Base-by-base conservation (phyloP, 2,797 vertebrate genomes). In the Sebastes nivosus region DNA sequence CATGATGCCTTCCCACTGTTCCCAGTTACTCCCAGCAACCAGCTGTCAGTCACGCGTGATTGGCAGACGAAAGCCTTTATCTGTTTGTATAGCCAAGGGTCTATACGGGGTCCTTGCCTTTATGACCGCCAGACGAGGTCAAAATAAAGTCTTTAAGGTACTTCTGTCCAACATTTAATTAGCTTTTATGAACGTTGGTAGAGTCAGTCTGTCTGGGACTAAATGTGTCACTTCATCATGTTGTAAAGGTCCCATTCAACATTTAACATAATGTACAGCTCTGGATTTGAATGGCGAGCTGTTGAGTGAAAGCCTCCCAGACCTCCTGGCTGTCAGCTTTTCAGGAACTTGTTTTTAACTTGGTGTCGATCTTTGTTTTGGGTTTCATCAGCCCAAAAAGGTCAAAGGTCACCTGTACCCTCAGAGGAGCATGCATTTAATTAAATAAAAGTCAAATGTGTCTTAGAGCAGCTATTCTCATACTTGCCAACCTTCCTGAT, bases 1-100 rank as follows among this genome's bases (percentile, higher is more conserved):
- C 59, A 32, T 81, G 77, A 89, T 91, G 81, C 91, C 76, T 77
- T 74, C 81, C 68, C 38, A 69, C 60, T 83, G 89, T 92, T 93
- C 91, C 89, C 92, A 91, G 92, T 94, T 84, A 87, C 92, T 89
- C 81, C 42, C 79, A 76, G 92, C 91, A 94, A 93, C 90, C 88
- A 79, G 74, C 87, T 58, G 87, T 79, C 92, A 88, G 52, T 92
- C 83, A 83, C 54, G 22, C 46, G 32, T 88, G 89, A 94, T 67
- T 90, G 91, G 72, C 92, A 91, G 80, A 65, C 24, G 0, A 66
- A 58, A 32, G 72, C 80, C 55, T 88, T 89, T 77, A 67, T 88
- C 42, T 38, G 75, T 83, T 83, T 91, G 87, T 84, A 81, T 67
- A 84, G 87, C 80, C 10, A 58, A 75, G 82, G 76, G 80, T 72